Conservation (phyloP, 2,888 invertebrate genomes). For the Augiades crinisus region DNA sequence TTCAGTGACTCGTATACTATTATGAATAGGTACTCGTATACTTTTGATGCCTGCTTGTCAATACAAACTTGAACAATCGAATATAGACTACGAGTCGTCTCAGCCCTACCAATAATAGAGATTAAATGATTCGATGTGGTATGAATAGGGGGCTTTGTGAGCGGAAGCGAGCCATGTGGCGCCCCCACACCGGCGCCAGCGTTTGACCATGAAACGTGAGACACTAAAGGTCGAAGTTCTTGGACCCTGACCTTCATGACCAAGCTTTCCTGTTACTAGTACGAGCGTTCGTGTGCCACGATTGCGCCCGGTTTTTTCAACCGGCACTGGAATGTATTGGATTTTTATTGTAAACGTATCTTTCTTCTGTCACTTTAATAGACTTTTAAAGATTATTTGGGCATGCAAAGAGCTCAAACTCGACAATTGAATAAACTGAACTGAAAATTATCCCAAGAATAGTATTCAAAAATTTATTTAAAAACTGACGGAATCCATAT, state of each 20-base stretch:
- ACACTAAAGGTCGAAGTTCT: slow-evolving; percentile 63
- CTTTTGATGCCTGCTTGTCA: no score
- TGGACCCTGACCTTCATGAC: slow-evolving; percentile 59
- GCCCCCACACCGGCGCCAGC: slow-evolving; percentile 51
- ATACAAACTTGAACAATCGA: slow-evolving; percentile 9
- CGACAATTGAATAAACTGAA: no score
- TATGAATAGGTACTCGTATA: no score
- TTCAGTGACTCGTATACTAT: no score
- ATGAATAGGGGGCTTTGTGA: slow-evolving; percentile 59
- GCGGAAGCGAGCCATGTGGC: slow-evolving; percentile 51
- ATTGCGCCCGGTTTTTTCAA: slow-evolving; percentile 12
- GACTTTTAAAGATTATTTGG: no score
- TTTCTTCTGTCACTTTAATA: no score
- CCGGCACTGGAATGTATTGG: background rate
- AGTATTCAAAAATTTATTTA: no score
- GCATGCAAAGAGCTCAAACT: no score
- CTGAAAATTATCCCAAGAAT: no score
- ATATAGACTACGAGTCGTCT: background rate
- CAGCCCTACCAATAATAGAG: slow-evolving; percentile 40
- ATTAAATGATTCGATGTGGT: slow-evolving; percentile 46
- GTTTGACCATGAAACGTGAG: slow-evolving; percentile 60
- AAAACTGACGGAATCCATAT: no score
- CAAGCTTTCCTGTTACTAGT: slow-evolving; percentile 42
- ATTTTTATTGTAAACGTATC: background rate
- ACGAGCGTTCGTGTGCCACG: slow-evolving; percentile 20